These are phyloP conservation scores for Apotomis turbidana DNA, from an alignment of 2,888 invertebrate species.

Conservation along the genomic window DNA sequence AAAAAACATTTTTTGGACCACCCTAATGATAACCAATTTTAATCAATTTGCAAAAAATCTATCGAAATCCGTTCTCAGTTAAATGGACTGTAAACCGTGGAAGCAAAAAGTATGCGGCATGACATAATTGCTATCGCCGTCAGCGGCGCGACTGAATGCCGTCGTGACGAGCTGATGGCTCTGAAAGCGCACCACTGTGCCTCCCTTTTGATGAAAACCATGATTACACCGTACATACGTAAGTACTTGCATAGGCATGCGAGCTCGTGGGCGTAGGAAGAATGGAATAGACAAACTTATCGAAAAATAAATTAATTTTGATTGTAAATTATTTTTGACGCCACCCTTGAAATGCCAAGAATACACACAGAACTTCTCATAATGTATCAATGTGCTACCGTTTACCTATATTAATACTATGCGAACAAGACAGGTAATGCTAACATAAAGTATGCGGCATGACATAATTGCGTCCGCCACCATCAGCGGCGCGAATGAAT, in stretches of 20 bases:
- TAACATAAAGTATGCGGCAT: conserved; percentile 23
- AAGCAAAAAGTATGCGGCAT: conserved; percentile 27
- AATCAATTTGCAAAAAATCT: background rate
- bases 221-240: conserved; percentile 42
- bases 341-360: too few relatives aligned
- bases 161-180: conserved; percentile 42
- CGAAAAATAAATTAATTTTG: too few relatives aligned
- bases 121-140: conserved; percentile 39
- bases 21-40: background rate
- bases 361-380: too few relatives aligned
- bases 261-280: conserved; percentile 6
- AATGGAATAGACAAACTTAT: conserved; percentile 18
- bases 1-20: too few relatives aligned
- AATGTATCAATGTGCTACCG: too few relatives aligned
- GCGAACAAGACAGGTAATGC: too few relatives aligned
- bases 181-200: conserved; percentile 40
- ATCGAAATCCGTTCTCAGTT: background rate
- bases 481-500: conserved; percentile 33
- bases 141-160: conserved; percentile 35
- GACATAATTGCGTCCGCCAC: conserved; percentile 37
- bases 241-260: conserved; percentile 38
- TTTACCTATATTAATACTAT: too few relatives aligned
- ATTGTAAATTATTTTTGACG: too few relatives aligned
- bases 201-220: conserved; percentile 42
- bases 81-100: conserved; percentile 21